A percentile compares a stretch with the other conserved stretches of the same genome.
These are phyloP conservation scores for Isotomurus palustris DNA, from an alignment of 2,888 invertebrate genomes.

Conservation along the genomic window DNA sequence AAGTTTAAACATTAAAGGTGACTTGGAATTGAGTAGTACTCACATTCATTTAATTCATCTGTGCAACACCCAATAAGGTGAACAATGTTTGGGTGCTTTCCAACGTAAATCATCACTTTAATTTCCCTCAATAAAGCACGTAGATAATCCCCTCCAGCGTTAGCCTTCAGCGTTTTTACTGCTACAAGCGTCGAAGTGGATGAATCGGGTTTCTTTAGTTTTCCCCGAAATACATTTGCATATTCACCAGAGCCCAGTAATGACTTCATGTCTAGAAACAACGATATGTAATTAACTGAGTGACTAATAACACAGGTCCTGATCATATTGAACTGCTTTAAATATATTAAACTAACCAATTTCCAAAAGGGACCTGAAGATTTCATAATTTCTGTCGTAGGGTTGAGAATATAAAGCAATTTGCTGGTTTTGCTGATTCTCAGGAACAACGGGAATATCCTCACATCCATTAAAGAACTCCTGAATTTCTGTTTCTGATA, in stretches of 20 bases:
- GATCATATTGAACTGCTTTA: background rate
- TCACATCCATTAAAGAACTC: constrained; percentile 20
- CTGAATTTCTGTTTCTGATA: constrained; percentile 18
- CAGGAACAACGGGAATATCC: background rate
- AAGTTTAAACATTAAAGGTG: background rate
- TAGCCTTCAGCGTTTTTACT: constrained; percentile 21
- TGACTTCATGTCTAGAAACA: constrained; percentile 9
- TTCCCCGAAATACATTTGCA: constrained; percentile 24
- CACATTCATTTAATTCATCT: background rate
- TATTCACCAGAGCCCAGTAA: constrained; percentile 18
- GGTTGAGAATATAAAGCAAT: constrained; percentile 14
- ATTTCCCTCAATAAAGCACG: constrained; percentile 20
- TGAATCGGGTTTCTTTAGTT: background rate
- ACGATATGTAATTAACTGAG: background rate
- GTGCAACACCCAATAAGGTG: constrained; percentile 22
- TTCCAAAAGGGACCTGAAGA: constrained; percentile 7
- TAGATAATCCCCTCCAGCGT: constrained; percentile 1
- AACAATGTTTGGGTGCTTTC: constrained; percentile 16
- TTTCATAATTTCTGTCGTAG: constrained; percentile 19
- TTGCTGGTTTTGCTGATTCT: background rate
- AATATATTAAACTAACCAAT: constrained; percentile 3
- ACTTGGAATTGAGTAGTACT: background rate
- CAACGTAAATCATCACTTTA: constrained; percentile 24
- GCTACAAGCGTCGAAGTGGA: constrained; percentile 11
- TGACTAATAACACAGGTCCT: background rate